Evolutionary conservation across 2,888 invertebrate species (phyloP).

Genomic region (Spicauda simplicius): DNA sequence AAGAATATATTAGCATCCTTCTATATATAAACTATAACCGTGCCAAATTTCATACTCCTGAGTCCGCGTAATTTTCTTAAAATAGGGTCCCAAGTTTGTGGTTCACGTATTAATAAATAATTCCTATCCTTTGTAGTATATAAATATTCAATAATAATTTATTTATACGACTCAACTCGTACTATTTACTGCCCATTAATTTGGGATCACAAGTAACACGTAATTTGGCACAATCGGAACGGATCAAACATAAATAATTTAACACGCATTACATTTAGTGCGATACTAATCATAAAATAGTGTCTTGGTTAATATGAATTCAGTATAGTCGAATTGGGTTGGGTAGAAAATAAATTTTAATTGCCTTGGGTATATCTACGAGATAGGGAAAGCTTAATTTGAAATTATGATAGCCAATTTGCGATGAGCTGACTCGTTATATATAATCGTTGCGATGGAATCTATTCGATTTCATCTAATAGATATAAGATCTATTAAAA

Average conservation of each 20-base stretch:
- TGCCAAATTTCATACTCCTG: too few species aligned
- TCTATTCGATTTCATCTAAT: too few species aligned
- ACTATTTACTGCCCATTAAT: constrained; percentile 13
- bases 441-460: neutral
- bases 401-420: constrained; percentile 2
- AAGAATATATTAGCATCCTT: too few species aligned
- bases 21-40: too few species aligned
- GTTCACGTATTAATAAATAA: too few species aligned
- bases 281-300: constrained; percentile 25
- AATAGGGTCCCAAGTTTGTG: too few species aligned
- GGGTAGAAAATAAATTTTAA: constrained; percentile 15
- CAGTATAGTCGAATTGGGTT: constrained; percentile 13
- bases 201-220: constrained; percentile 11
- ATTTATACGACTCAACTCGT: neutral
- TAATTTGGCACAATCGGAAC: constrained; percentile 25
- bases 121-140: neutral
- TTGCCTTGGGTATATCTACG: neutral
- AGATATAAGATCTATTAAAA: too few species aligned
- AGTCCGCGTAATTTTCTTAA: too few species aligned
- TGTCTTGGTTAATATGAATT: constrained; percentile 16
- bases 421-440: neutral
- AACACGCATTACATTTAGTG: constrained; percentile 16
- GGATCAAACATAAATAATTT: constrained; percentile 28
- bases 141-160: neutral
- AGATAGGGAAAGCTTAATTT: neutral